Base-by-base conservation (phyloP, 1,140 invertebrate genomes). In the Helicoverpa zea region DNA sequence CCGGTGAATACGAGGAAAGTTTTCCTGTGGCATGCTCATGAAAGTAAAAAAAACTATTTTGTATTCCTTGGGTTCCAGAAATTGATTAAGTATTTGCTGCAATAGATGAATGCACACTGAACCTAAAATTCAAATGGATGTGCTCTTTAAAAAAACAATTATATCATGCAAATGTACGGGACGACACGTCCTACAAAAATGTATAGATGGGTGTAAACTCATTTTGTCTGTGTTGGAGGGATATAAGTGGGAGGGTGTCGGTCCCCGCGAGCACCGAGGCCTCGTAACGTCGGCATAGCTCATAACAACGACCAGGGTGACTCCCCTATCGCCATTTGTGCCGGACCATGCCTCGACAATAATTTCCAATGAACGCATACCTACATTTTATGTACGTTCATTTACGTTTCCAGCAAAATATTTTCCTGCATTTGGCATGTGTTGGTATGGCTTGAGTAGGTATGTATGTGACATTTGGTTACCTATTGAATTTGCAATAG, bases 301-400 rank as follows among this genome's bases (percentile, higher is more conserved):
- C 35, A 64, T 77, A 77, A 77, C 61, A 77, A 49, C 35, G 35
- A 66, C 43, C 35, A 47, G 63, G 61, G 63, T 3, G 43, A 16
- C 43, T 49, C 58, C 70, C 58, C 47, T 47, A 59, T 18, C 43
- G 18, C 43, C 56, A 59, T 74, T 74, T 74, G 35, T 74, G 35
- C 54, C 59, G 74, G 73, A 76, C 72, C 72, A 74, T 59, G 30
- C 63, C 59, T 52, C 73, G 35, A 76, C 61, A 77, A 29, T 61
- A 77, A 66, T 66, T 77, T 14, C 29, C 61, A n/a, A 47, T 61
- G 14, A 56, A 35, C 61, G 47, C 61, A 66, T 64, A 64, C 66
- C 54, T 64, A 64, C 66, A 61, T 61, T 61, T 59, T 49, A 43
- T 13, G 3, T 56, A 51, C 7, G 43, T 14, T 59, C 30, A 12